Conservation (phyloP, 2,888 invertebrate genomes). For the Phasia obesa region DNA sequence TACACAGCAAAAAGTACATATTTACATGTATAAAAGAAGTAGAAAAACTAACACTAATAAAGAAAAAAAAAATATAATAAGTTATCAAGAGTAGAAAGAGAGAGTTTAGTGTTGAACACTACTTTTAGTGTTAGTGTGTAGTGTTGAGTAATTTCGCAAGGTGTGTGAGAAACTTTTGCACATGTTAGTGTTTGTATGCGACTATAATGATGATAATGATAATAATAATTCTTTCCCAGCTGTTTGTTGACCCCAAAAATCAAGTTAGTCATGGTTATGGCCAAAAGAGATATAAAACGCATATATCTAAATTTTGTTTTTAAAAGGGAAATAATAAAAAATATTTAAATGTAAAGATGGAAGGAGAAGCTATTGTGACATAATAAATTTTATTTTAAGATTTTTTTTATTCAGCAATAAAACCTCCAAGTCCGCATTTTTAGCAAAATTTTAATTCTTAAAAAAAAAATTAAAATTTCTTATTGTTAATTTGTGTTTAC, state of each 20-base stretch:
- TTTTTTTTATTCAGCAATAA: too few species aligned
- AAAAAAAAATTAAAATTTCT: too few species aligned
- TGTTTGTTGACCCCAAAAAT: constrained; percentile 82
- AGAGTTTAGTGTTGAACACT: neutral
- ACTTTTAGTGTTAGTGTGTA: constrained; percentile 9
- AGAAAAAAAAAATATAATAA: neutral
- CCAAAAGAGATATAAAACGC: constrained; percentile 71
- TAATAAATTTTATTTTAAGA: too few species aligned
- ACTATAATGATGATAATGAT: constrained; percentile 15
- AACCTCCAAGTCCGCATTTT: too few species aligned
- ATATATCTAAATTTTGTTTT: constrained; percentile 6
- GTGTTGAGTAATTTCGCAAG: constrained; percentile 17
- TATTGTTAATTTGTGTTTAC: too few species aligned
- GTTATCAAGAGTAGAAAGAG: constrained; percentile 3
- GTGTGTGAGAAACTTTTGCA: constrained; percentile 30
- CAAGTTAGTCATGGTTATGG: constrained; percentile 82
- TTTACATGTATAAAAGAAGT: neutral
- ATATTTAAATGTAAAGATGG: neutral
- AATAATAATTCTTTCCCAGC: constrained; percentile 76
- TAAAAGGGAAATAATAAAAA: constrained; percentile 29
- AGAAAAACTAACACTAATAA: neutral
- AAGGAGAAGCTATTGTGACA: too few species aligned
- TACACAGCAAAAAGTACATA: neutral
- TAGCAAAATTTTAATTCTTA: too few species aligned
- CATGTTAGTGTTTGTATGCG: neutral